Conservation (phyloP, 2,113 vertebrate species). For the Lepisosteus osseus region DNA sequence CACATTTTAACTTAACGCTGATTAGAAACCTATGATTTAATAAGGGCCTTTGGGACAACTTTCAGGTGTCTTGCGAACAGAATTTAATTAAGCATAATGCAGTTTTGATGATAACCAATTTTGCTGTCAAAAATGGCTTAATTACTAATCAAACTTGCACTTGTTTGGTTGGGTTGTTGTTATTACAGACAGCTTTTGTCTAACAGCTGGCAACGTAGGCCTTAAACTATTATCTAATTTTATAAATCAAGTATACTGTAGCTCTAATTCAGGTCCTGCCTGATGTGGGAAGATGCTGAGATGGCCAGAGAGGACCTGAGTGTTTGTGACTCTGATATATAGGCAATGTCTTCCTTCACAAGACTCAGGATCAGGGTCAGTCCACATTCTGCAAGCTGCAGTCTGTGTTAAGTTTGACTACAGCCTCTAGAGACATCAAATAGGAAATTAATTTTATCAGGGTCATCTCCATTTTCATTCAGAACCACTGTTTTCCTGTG, state of each 20-base stretch:
- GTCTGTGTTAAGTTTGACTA: not conserved
- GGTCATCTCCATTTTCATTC: not conserved
- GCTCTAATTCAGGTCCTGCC: constrained; percentile 63
- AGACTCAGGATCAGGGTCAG: constrained; percentile 57
- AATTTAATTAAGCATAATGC: no score
- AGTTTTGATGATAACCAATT: no score
- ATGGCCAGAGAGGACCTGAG: constrained; percentile 46
- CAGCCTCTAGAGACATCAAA: no score
- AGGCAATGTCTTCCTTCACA: constrained; percentile 85
- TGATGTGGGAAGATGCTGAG: constrained; percentile 52
- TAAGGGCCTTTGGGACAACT: no score
- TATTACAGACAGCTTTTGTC: not conserved
- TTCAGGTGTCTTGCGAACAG: no score
- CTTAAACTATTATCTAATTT: not conserved
- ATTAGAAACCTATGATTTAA: no score
- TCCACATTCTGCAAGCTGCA: not conserved
- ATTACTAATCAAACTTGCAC: not conserved
- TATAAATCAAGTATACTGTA: no score
- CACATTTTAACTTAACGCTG: no score
- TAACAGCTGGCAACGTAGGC: constrained; percentile 74
- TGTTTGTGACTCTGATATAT: constrained; percentile 75
- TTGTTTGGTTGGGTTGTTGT: not conserved
- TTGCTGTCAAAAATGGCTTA: not conserved
- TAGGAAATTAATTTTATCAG: not conserved
- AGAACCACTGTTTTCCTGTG: not conserved